Evolutionary conservation across 2,888 invertebrate genomes (phyloP).

Genomic region (Anodontia alba): DNA sequence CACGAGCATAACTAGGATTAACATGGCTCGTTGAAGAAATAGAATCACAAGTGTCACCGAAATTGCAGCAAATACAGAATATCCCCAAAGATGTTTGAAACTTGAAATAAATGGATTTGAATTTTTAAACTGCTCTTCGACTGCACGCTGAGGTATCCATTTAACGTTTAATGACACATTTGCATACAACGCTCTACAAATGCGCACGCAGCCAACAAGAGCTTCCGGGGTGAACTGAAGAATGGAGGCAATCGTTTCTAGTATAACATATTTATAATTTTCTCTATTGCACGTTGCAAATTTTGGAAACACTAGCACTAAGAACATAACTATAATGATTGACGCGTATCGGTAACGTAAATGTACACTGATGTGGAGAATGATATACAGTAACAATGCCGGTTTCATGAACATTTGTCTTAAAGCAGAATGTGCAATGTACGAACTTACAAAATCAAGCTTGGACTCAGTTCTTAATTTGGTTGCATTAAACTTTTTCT

Average conservation of each 20-base stretch:
- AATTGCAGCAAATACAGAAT: slow-evolving; percentile 70
- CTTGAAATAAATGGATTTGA: slow-evolving; percentile 79
- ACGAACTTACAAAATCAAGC: slow-evolving; percentile 76
- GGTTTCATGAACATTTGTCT: slow-evolving; percentile 81
- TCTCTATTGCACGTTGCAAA: slow-evolving; percentile 74
- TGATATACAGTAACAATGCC: slow-evolving; percentile 70
- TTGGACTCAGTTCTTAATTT: slow-evolving; percentile 75
- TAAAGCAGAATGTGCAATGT: slow-evolving; percentile 78
- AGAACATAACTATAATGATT: slow-evolving; percentile 75
- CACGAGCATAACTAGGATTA: slow-evolving; percentile 70
- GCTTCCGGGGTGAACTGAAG: slow-evolving; percentile 81
- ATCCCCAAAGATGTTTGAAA: slow-evolving; percentile 78
- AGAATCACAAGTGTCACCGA: slow-evolving; percentile 66
- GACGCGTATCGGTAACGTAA: slow-evolving; percentile 74
- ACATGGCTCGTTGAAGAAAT: slow-evolving; percentile 64
- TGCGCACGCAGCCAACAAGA: slow-evolving; percentile 77
- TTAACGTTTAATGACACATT: slow-evolving; percentile 73
- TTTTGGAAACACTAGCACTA: slow-evolving; percentile 79
- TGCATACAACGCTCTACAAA: slow-evolving; percentile 73
- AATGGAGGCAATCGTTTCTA: slow-evolving; percentile 77
- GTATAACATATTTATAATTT: slow-evolving; percentile 74
- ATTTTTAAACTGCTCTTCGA: slow-evolving; percentile 77
- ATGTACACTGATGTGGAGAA: slow-evolving; percentile 73
- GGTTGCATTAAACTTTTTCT: slow-evolving; percentile 73
- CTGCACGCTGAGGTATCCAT: slow-evolving; percentile 79